Evolutionary conservation across 2,888 invertebrate genomes (phyloP).

Genomic region (Sisyra nigra): DNA sequence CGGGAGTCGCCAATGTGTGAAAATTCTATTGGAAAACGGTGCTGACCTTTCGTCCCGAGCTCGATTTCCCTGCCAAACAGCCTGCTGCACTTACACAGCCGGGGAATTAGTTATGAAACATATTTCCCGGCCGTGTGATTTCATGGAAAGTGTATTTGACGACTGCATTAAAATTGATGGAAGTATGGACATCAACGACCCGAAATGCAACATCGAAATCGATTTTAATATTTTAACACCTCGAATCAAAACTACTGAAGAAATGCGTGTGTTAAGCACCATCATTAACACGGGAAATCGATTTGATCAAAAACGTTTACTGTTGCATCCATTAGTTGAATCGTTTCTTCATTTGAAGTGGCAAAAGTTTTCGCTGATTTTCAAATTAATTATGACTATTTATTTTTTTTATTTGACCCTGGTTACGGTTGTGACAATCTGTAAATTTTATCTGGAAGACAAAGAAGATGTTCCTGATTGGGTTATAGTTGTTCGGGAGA

Average conservation of each 20-base stretch:
- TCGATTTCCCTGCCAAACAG: constrained; percentile 24
- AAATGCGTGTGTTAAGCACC: constrained; percentile 38
- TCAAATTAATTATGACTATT: constrained; percentile 32
- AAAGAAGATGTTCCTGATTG: neutral
- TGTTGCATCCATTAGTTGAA: constrained; percentile 39
- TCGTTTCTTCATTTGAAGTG: constrained; percentile 39
- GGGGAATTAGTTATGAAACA: constrained; percentile 35
- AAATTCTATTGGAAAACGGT: constrained; percentile 27
- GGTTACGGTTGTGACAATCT: constrained; percentile 29
- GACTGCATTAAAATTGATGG: constrained; percentile 32
- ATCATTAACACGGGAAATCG: constrained; percentile 35
- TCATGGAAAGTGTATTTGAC: constrained; percentile 35
- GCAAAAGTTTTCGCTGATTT: constrained; percentile 35
- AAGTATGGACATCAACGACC: constrained; percentile 25
- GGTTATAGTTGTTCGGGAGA: too few relatives aligned
- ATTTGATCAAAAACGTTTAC: constrained; percentile 27
- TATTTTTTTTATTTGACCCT: constrained; percentile 33
- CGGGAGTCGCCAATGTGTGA: constrained; percentile 40
- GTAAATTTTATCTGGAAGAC: constrained; percentile 25
- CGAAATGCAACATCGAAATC: constrained; percentile 30
- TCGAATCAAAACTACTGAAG: constrained; percentile 18
- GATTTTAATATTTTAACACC: constrained; percentile 28
- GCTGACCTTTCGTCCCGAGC: constrained; percentile 28
- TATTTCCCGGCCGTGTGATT: constrained; percentile 34
- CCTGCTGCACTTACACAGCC: constrained; percentile 29